phyloP scores from a whole-genome alignment of 2,888 invertebrate genomes.

The Torymus texanus region DNA sequence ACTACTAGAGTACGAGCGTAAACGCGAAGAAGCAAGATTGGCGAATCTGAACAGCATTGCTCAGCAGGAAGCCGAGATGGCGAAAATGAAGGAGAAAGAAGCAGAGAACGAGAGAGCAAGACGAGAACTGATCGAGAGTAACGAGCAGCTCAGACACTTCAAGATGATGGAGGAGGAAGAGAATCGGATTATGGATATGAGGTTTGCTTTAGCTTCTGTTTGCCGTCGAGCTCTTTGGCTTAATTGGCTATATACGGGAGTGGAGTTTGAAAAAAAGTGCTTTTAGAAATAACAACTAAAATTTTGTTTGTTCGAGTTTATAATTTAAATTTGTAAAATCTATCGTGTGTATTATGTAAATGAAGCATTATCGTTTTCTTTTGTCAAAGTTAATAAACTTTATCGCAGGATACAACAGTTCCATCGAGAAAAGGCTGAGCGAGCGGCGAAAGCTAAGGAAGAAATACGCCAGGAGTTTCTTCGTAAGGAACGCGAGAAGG shows the following conservation, averaged over 20 bases:
- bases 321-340: no score
- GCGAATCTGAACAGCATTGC: slow-evolving; percentile 81
- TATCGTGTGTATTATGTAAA: neutral
- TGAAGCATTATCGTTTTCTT: neutral
- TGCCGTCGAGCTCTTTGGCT: no score
- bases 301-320: no score
- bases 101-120: slow-evolving; percentile 62
- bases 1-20: slow-evolving; percentile 80
- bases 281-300: no score
- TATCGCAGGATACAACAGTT: slow-evolving; percentile 78
- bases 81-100: slow-evolving; percentile 74
- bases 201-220: slow-evolving; percentile 67
- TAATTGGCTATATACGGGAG: no score
- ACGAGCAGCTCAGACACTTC: slow-evolving; percentile 79
- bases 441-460: slow-evolving; percentile 78
- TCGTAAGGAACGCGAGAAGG: slow-evolving; percentile 80
- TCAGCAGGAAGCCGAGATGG: slow-evolving; percentile 81
- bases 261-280: no score
- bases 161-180: slow-evolving; percentile 82
- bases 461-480: slow-evolving; percentile 77
- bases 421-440: slow-evolving; percentile 79
- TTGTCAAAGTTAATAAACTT: neutral
- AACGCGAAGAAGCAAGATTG: slow-evolving; percentile 82
- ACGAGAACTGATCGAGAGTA: slow-evolving; percentile 75
- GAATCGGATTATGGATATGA: slow-evolving; percentile 80